Evolutionary conservation across 2,888 invertebrate genomes (phyloP).

Genomic region (Drosophila subsilvestris): DNA sequence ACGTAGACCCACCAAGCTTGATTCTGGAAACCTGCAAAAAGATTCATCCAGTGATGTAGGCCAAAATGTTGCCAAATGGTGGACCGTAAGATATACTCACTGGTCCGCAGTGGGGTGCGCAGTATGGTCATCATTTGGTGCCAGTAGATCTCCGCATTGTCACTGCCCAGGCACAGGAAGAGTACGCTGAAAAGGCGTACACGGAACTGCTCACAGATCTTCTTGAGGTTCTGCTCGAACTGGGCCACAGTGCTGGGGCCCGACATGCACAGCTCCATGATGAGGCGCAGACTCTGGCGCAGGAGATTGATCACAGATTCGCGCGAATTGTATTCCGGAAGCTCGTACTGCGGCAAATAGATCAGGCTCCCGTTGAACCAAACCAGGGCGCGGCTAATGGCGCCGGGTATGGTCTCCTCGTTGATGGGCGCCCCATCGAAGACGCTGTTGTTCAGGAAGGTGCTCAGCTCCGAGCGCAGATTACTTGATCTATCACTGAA

Average conservation of each 20-base stretch:
- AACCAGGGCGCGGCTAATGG: constrained; percentile 77
- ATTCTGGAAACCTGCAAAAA: constrained; percentile 68
- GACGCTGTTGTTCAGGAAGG: constrained; percentile 74
- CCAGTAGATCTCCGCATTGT: constrained; percentile 82
- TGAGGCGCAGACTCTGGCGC: constrained; percentile 73
- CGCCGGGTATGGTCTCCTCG: constrained; percentile 73
- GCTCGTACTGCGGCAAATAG: constrained; percentile 82
- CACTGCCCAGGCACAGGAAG: constrained; percentile 80
- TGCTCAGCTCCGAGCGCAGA: constrained; percentile 75
- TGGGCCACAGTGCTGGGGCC: constrained; percentile 49
- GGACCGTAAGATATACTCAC: constrained; percentile 57
- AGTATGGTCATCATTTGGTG: constrained; percentile 79
- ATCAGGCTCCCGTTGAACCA: constrained; percentile 77
- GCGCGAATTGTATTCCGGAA: constrained; percentile 81
- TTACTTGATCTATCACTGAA: constrained; percentile 43
- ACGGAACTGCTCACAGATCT: constrained; percentile 78
- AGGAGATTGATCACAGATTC: constrained; percentile 82
- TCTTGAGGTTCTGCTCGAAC: constrained; percentile 79
- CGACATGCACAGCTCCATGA: constrained; percentile 72
- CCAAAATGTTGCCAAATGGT: neutral
- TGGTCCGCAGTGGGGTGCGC: constrained; percentile 58
- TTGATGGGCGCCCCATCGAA: constrained; percentile 80
- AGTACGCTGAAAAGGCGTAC: constrained; percentile 81
- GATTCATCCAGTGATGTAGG: neutral
- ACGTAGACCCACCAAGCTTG: constrained; percentile 75